Conservation (phyloP, 1,140 invertebrate genomes). For the Protaetia brevitarsis region DNA sequence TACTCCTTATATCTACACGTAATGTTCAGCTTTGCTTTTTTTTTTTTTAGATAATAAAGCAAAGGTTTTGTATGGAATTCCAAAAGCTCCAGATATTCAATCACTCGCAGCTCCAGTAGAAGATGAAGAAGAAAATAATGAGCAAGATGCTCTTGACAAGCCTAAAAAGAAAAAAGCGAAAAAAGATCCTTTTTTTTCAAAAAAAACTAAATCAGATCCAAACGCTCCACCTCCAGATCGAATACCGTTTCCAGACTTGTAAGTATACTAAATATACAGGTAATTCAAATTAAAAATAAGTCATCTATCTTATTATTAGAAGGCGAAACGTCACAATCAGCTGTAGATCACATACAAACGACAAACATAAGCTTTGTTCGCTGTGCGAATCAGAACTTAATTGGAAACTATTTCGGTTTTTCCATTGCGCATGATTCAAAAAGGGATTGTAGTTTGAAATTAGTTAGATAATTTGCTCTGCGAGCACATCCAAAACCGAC, state of each 20-base stretch:
- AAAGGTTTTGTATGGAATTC: constrained; percentile 90
- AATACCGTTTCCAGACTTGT: constrained; percentile 91
- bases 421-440: too few species aligned
- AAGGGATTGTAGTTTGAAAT: too few species aligned
- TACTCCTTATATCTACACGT: too few species aligned
- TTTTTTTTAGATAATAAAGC: constrained; percentile 79
- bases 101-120: constrained; percentile 59
- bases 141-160: constrained; percentile 73
- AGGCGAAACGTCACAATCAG: too few species aligned
- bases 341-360: too few species aligned
- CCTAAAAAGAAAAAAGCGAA: constrained; percentile 96
- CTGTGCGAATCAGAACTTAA: too few species aligned
- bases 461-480: too few species aligned
- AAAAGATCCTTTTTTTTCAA: constrained; percentile 88
- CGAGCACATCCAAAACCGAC: too few species aligned
- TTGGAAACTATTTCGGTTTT: too few species aligned
- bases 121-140: constrained; percentile 77
- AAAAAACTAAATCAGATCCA: constrained; percentile 95
- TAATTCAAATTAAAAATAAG: constrained; percentile 5
- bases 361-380: too few species aligned
- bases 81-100: constrained; percentile 91
- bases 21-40: not conserved
- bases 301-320: too few species aligned
- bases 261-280: constrained; percentile 46
- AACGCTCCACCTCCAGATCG: constrained; percentile 89